Evolutionary conservation across 2,113 vertebrate genomes (phyloP).

Genomic region (Mus pahari): DNA sequence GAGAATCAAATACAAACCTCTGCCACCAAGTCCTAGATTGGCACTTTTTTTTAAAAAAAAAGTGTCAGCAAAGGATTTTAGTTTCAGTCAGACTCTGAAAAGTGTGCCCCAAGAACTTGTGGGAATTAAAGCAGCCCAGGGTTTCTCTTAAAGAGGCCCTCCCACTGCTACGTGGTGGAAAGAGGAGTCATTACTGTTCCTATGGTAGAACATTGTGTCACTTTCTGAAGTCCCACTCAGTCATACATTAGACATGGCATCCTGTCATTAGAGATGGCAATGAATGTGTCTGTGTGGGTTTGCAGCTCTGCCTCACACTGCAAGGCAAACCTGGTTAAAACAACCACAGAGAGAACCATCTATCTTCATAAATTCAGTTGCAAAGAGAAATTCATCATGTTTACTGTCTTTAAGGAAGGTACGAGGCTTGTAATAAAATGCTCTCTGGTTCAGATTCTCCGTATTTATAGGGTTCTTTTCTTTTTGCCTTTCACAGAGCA

Average conservation of each 20-base stretch:
- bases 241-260: slow-evolving; percentile 42
- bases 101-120: slow-evolving; percentile 38
- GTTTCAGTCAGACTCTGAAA: slow-evolving; percentile 28
- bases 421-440: slow-evolving; percentile 79
- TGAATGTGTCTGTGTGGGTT: slow-evolving; percentile 71
- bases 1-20: slow-evolving; percentile 17
- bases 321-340: slow-evolving; percentile 77
- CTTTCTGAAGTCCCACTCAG: slow-evolving; percentile 52
- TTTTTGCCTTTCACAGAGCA: slow-evolving; percentile 57
- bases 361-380: slow-evolving; percentile 81
- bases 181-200: slow-evolving; percentile 11
- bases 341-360: slow-evolving; percentile 77
- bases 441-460: slow-evolving; percentile 74
- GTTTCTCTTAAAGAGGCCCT: not conserved
- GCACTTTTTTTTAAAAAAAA: slow-evolving; percentile 67
- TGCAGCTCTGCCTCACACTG: slow-evolving; percentile 48
- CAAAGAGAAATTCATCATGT: slow-evolving; percentile 81
- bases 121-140: not conserved
- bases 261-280: slow-evolving; percentile 56
- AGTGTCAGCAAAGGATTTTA: slow-evolving; percentile 53
- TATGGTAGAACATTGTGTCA: slow-evolving; percentile 36
- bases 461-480: slow-evolving; percentile 76
- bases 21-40: not conserved
- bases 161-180: slow-evolving; percentile 43
- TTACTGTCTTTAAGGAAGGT: slow-evolving; percentile 80